A percentile compares a stretch with the other conserved stretches of the same genome.
Evolutionary conservation across 1,140 invertebrate genomes (phyloP).

Genomic region (Aphaenogaster floridana): DNA sequence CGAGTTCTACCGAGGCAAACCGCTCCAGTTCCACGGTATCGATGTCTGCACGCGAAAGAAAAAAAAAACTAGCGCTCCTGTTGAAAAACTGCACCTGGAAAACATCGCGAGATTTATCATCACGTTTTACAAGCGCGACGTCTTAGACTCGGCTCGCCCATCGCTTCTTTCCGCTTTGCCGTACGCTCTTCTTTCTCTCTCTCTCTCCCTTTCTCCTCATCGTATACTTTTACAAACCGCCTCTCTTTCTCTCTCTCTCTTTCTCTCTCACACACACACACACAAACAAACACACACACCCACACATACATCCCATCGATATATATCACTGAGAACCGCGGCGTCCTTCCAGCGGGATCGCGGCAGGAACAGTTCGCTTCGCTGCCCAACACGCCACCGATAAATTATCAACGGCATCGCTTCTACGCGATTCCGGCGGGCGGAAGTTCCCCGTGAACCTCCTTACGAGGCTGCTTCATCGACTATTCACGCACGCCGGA

Average conservation of each 20-base stretch:
- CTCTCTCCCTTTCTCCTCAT: not conserved
- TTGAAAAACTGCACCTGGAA: conserved; percentile 38
- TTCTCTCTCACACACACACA: not conserved
- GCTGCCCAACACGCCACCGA: conserved; percentile 47
- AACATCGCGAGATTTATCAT: conserved; percentile 47
- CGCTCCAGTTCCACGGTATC: conserved; percentile 42
- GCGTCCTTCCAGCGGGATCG: conserved; percentile 34
- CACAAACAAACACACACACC: not conserved
- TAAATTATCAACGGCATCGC: conserved; percentile 61
- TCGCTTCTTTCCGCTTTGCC: conserved; percentile 28
- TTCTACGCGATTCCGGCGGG: conserved; percentile 46
- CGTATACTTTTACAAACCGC: conserved; percentile 38
- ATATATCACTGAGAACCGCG: conserved; percentile 60
- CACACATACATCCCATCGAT: conserved; percentile 19
- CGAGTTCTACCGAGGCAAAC: not conserved
- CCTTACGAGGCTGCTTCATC: not conserved
- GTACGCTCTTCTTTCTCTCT: not conserved
- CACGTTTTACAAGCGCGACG: conserved; percentile 47
- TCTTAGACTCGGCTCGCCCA: conserved; percentile 37
- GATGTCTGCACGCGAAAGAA: not conserved
- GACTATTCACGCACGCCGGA: conserved; percentile 25
- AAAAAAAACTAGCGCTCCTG: not conserved
- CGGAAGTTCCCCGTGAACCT: conserved; percentile 19
- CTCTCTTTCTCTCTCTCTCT: not conserved
- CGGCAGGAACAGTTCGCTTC: conserved; percentile 58